Conservation (phyloP, 2,888 invertebrate species). For the Cynaeus angustus region DNA sequence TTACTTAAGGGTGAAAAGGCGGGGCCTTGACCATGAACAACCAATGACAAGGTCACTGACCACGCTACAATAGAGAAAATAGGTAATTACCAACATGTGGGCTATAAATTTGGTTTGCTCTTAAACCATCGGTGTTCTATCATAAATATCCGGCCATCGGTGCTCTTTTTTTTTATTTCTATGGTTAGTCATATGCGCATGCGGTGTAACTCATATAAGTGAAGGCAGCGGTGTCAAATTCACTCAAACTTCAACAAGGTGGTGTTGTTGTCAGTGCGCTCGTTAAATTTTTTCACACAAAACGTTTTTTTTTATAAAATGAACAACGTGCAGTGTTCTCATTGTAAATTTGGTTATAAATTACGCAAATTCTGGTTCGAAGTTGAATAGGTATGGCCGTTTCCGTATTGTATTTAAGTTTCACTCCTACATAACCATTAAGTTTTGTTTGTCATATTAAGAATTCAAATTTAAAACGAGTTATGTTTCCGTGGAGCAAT, state of each 20-base stretch:
- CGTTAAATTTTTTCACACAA: conserved; percentile 14
- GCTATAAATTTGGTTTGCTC: background rate
- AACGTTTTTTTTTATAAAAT: conserved; percentile 54
- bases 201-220: conserved; percentile 27
- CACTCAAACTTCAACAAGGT: conserved; percentile 7
- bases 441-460: background rate
- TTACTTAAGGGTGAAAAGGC: background rate
- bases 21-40: background rate
- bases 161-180: too few species aligned
- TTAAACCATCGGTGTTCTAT: background rate
- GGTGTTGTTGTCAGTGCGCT: conserved; percentile 18
- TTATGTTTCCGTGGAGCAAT: background rate
- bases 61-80: background rate
- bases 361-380: conserved; percentile 61
- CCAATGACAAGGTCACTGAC: background rate
- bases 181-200: conserved; percentile 22
- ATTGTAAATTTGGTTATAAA: conserved; percentile 57
- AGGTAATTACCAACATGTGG: too few species aligned
- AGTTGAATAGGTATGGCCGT: conserved; percentile 57
- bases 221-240: conserved; percentile 18
- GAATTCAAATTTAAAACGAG: background rate
- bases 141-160: background rate
- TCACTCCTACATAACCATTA: background rate
- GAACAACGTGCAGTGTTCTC: conserved; percentile 59
- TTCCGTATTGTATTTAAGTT: background rate